These are phyloP conservation scores for Agrypnia vestita DNA, from an alignment of 1,140 invertebrate genomes.

Conservation along the genomic window DNA sequence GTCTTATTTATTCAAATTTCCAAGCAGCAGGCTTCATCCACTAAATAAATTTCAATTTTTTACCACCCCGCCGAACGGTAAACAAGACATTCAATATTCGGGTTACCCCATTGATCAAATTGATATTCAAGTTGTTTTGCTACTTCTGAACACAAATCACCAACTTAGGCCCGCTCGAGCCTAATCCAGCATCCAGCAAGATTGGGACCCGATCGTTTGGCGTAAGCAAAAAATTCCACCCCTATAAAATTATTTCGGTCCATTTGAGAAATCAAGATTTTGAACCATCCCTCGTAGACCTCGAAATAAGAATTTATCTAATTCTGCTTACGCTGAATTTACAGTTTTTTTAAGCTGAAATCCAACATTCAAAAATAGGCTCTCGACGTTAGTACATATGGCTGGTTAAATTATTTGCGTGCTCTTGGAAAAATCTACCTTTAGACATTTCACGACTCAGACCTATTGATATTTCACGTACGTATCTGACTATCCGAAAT, in stretches of 20 bases:
- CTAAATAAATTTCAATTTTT: constrained; percentile 39
- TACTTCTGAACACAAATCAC: constrained; percentile 25
- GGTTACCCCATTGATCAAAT: constrained; percentile 34
- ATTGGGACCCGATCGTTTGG: constrained; percentile 15
- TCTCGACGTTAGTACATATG: not conserved
- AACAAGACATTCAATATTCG: constrained; percentile 36
- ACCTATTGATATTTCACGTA: too few relatives aligned
- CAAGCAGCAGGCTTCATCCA: constrained; percentile 32
- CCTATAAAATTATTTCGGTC: constrained; percentile 58
- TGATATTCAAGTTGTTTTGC: constrained; percentile 42
- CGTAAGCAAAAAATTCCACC: constrained; percentile 51
- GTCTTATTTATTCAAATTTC: constrained; percentile 43
- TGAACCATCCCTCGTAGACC: constrained; percentile 31
- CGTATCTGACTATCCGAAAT: too few relatives aligned
- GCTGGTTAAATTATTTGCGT: too few relatives aligned
- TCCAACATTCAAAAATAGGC: not conserved
- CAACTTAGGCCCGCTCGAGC: not conserved
- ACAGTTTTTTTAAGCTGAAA: constrained; percentile 24
- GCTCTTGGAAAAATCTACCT: too few relatives aligned
- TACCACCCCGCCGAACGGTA: constrained; percentile 7
- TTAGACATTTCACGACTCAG: too few relatives aligned
- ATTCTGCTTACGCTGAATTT: constrained; percentile 42
- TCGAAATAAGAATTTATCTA: constrained; percentile 39
- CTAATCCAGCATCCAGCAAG: constrained; percentile 33
- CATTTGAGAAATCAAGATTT: constrained; percentile 57